Evolutionary conservation across 2,113 vertebrate genomes (phyloP), one percentile per base, ranked within the genome.

Genomic region (Apaloderma vittatum): DNA sequence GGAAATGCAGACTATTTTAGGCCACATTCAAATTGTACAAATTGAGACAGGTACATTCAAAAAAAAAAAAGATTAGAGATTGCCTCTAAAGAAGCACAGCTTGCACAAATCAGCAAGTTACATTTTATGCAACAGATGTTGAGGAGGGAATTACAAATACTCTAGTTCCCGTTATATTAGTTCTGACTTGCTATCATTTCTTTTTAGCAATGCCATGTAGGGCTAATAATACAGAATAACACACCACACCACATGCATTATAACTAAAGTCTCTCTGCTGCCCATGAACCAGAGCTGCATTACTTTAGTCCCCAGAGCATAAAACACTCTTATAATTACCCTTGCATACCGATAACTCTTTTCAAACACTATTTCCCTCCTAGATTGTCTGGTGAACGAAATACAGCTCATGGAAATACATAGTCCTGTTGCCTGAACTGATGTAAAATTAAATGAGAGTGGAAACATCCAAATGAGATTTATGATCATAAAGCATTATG

Each of bases 41-140:
- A 89, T 30, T 62, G 55, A 82, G 89, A n/a, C 73, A 95, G 89
- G 92, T 96, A 71, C n/a, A 68, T 84, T 61, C 37, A 73, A 92
- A 96, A 93, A 94, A 43, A 46, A 49, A 66, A 43, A 46, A 45
- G 62, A 73, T 81, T 95, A n/a, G 68, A 97, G 48, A 88, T 93
- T 97, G 81, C 65, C 49, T 93, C 72, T 94, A 67, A 93, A 92
- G 82, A 79, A 95, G 88, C 79, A 86, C 79, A 95, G 78, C 36
- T 89, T 97, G 84, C 75, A 85, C 70, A 97, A 96, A 95, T 93
- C 84, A 96, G 76, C 51, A 95, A 96, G 96, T 97, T 97, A 82
- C 75, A 63, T 96, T 97, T 96, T 96, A 94, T 94, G 92, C 43
- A 97, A 82, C 95, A 97, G 95, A 94, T 97, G 96, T 94, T 95